A percentile compares a stretch with the other conserved stretches of the same genome.
phyloP scores from a whole-genome alignment of 2,113 vertebrate species.

The Bettongia penicillata region DNA sequence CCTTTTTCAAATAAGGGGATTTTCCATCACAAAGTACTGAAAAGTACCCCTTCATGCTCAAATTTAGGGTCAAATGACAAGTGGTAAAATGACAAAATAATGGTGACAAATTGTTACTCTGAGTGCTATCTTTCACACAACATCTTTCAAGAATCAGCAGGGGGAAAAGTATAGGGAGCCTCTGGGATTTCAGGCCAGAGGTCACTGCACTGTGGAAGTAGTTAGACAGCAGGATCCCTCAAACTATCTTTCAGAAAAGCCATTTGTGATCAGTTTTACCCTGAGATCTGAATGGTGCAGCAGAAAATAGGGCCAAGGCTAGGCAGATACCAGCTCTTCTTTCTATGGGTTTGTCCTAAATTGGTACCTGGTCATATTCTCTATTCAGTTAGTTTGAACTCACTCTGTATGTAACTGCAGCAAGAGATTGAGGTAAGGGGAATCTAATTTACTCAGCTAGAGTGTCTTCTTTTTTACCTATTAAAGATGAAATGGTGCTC shows the following conservation, averaged over 20 bases:
- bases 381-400: neutral
- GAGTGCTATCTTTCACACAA: neutral
- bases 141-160: neutral
- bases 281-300: neutral
- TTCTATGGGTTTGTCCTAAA: neutral
- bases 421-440: neutral
- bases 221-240: neutral
- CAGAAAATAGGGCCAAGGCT: neutral
- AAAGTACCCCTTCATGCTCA: neutral
- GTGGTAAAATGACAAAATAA: neutral
- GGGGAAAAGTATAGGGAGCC: neutral
- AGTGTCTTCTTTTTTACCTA: constrained; percentile 4
- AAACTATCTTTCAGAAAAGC: constrained; percentile 3
- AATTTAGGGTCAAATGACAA: neutral
- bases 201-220: neutral
- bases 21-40: constrained; percentile 5
- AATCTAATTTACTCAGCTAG: neutral
- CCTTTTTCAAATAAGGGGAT: constrained; percentile 10
- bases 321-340: neutral
- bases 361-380: neutral
- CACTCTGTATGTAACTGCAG: neutral
- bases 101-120: neutral
- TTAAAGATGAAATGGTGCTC: constrained; percentile 37
- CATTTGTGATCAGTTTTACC: neutral
- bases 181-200: neutral